phyloP scores from a whole-genome alignment of 2,113 vertebrate genomes.

The Myocastor coypus region DNA sequence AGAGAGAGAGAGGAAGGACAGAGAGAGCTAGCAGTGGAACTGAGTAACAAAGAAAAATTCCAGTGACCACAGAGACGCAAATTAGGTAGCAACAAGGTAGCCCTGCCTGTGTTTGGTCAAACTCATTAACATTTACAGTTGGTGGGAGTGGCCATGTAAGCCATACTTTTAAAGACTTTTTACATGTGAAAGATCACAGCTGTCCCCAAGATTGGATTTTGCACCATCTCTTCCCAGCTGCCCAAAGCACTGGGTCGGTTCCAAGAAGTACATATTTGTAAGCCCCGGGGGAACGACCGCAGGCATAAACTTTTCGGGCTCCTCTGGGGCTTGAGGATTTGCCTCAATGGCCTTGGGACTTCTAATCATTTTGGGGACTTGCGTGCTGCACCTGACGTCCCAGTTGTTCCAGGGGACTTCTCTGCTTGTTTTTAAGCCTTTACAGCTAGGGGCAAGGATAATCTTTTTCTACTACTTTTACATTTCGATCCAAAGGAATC shows the following conservation, averaged over 20 bases:
- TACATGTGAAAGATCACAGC: background rate
- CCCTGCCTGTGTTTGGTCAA: background rate
- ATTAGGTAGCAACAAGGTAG: background rate
- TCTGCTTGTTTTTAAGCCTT: background rate
- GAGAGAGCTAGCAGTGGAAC: background rate
- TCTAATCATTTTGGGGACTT: background rate
- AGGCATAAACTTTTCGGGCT: background rate
- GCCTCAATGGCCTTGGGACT: background rate
- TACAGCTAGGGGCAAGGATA: conserved; percentile 19
- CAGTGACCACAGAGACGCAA: conserved; percentile 38
- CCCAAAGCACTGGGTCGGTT: background rate
- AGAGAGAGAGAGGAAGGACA: no score
- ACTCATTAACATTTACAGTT: background rate
- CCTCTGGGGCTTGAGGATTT: background rate
- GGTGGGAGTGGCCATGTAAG: background rate
- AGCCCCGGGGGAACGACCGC: background rate
- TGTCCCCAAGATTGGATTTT: background rate
- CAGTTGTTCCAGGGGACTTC: background rate
- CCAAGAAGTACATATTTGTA: background rate
- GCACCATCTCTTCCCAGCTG: background rate
- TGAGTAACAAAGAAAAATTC: conserved; percentile 9
- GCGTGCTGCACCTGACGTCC: background rate
- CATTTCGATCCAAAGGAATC: conserved; percentile 1
- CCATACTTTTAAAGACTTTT: background rate
- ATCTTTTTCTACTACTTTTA: conserved; percentile 17